Conservation (phyloP, 2,888 invertebrate genomes). For the Lamellibrachia satsuma region DNA sequence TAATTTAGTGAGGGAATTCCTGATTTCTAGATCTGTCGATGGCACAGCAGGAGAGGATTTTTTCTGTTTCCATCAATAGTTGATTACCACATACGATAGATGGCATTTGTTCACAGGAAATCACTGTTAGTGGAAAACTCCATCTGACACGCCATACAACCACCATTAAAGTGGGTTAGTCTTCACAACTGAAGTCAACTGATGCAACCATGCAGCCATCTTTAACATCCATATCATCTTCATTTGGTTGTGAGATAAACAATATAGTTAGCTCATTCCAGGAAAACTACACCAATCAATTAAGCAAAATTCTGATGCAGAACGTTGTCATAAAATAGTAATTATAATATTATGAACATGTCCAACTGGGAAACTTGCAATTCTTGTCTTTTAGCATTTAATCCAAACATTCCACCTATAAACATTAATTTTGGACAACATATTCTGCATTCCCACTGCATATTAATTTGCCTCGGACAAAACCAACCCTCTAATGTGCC, state of each 20-base stretch:
- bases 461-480: no score
- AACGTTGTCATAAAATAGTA: not conserved
- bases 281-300: not conserved
- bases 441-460: no score
- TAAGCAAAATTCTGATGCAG: not conserved
- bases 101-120: not conserved
- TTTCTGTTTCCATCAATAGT: not conserved
- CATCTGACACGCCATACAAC: not conserved
- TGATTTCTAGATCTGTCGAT: not conserved
- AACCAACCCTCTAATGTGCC: not conserved
- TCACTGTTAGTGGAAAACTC: conserved; percentile 1
- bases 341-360: not conserved
- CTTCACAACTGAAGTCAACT: not conserved
- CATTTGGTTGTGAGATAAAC: not conserved
- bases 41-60: not conserved
- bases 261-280: not conserved
- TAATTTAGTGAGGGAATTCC: not conserved
- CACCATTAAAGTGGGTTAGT: not conserved
- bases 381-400: not conserved
- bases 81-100: not conserved
- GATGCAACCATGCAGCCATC: not conserved
- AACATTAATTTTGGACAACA: no score
- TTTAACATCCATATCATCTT: not conserved
- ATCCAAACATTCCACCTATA: no score
- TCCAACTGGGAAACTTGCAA: not conserved